Percentiles rank a stretch among this genome's conserved stretches.
Conservation (phyloP, 2,113 vertebrate species). For the Stegostoma tigrinum region DNA sequence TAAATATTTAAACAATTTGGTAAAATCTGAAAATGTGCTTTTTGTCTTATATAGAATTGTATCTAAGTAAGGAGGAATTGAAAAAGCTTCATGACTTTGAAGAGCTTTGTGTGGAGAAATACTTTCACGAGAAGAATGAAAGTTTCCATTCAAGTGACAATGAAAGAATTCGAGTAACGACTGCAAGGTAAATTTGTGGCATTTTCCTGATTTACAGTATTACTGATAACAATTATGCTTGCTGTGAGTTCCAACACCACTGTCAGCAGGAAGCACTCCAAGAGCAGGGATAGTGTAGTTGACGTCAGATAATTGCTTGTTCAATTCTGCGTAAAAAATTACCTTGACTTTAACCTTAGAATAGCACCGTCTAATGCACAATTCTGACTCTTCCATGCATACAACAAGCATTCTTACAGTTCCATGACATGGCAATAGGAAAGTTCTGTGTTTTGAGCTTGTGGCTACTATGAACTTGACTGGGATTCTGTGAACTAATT, state of each 20-base stretch:
- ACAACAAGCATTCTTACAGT: background rate
- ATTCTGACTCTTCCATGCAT: background rate
- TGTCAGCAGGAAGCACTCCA: background rate
- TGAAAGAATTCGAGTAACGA: conserved; percentile 71
- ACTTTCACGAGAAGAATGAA: conserved; percentile 76
- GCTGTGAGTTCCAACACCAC: background rate
- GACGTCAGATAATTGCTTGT: background rate
- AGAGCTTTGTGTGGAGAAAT: conserved; percentile 76
- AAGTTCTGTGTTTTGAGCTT: background rate
- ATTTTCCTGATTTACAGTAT: conserved; percentile 8
- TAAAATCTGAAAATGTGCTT: background rate
- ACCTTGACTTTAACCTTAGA: background rate
- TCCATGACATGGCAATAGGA: background rate
- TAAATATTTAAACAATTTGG: conserved; percentile 38
- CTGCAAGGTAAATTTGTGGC: conserved; percentile 63
- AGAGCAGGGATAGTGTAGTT: background rate
- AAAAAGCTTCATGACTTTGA: conserved; percentile 94
- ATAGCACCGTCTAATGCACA: background rate
- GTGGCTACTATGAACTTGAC: background rate
- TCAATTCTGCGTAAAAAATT: background rate
- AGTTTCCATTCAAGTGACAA: conserved; percentile 57
- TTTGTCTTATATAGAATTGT: conserved; percentile 65
- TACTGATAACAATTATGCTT: background rate
- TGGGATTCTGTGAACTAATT: background rate
- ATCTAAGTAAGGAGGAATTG: conserved; percentile 73